phyloP scores from a whole-genome alignment of 2,888 invertebrate genomes.

The Disparrhopalites patrizii region DNA sequence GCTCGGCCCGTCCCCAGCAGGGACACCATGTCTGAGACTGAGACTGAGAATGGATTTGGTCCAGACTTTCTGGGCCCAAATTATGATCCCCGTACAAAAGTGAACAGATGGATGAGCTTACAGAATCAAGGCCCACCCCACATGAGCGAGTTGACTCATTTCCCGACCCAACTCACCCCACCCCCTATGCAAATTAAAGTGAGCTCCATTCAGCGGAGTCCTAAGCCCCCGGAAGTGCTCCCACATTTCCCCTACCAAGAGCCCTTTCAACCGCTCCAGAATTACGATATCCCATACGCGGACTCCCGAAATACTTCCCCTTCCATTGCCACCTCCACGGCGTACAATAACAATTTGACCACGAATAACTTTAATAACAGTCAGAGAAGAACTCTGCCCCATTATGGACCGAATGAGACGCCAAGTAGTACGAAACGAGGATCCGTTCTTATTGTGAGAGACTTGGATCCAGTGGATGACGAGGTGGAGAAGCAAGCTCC shows the following conservation, averaged over 20 bases:
- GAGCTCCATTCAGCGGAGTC: slow-evolving; percentile 33
- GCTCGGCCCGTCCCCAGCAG: slow-evolving; percentile 6
- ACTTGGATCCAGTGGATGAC: slow-evolving; percentile 42
- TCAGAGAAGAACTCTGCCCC: slow-evolving; percentile 12
- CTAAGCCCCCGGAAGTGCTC: slow-evolving; percentile 18
- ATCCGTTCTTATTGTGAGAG: slow-evolving; percentile 37
- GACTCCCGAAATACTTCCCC: slow-evolving; percentile 45
- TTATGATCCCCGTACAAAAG: slow-evolving; percentile 46
- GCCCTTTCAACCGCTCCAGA: slow-evolving; percentile 38
- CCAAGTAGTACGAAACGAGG: slow-evolving; percentile 25
- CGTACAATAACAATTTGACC: slow-evolving; percentile 24
- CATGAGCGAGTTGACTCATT: not conserved
- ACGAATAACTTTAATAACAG: slow-evolving; percentile 24
- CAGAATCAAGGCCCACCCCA: slow-evolving; percentile 27
- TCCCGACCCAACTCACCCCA: slow-evolving; percentile 19
- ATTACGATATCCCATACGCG: slow-evolving; percentile 42
- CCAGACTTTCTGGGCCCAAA: slow-evolving; percentile 46
- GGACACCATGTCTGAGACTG: slow-evolving; percentile 46
- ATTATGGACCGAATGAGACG: slow-evolving; percentile 11
- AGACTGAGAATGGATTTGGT: slow-evolving; percentile 47
- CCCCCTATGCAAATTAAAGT: slow-evolving; percentile 38
- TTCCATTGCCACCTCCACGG: slow-evolving; percentile 24
- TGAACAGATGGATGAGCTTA: slow-evolving; percentile 47
- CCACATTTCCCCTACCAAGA: slow-evolving; percentile 42
- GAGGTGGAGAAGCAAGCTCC: slow-evolving; percentile 35